phyloP scores from a whole-genome alignment of 2,113 vertebrate species.

The Diadophis punctatus region DNA sequence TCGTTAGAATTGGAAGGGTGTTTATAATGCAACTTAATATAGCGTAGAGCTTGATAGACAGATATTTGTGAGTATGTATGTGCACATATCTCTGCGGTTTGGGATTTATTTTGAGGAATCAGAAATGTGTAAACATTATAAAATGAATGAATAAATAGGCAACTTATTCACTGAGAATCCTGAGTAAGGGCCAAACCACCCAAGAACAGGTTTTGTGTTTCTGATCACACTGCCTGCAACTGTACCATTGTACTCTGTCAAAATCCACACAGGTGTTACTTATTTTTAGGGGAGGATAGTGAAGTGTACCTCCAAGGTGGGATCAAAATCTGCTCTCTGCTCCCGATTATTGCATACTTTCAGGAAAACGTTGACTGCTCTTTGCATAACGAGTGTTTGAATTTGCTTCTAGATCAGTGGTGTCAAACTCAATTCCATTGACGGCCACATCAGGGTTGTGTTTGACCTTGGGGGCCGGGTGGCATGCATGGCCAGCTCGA shows the following conservation, averaged over 20 bases:
- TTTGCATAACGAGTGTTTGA: neutral
- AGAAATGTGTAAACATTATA: neutral
- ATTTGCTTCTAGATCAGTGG: neutral
- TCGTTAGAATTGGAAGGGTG: neutral
- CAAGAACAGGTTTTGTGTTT: neutral
- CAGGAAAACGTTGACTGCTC: neutral
- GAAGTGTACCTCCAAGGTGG: neutral
- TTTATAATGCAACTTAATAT: neutral
- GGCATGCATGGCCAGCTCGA: no score
- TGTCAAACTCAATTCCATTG: no score
- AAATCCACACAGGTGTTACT: neutral
- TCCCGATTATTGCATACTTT: neutral
- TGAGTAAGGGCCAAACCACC: neutral
- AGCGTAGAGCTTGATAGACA: neutral
- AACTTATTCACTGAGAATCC: neutral
- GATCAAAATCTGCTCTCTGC: neutral
- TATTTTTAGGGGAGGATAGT: neutral
- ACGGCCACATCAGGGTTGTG: no score
- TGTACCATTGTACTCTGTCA: neutral
- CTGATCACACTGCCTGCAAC: neutral
- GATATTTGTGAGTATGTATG: neutral
- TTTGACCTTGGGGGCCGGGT: no score
- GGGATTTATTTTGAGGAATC: neutral
- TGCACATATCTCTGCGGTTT: neutral
- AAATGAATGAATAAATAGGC: neutral